Base-by-base conservation (phyloP, 2,797 vertebrate species). In the Diplodus sargus region DNA sequence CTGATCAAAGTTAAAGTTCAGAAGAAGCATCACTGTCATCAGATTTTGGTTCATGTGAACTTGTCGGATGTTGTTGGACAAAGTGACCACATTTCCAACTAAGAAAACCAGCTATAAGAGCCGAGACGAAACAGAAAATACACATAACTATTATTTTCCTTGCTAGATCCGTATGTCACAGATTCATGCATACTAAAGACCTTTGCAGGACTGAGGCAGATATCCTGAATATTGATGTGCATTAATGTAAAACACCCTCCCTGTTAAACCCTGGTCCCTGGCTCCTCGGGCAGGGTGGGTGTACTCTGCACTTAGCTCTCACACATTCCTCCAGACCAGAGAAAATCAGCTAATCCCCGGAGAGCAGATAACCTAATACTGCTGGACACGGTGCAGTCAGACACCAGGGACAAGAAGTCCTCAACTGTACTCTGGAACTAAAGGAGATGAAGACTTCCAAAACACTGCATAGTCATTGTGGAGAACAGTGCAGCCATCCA, bases 291-390 rank as follows among this genome's bases (percentile, higher is more conserved):
- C 70, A 0, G 48, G 52, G 9, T 7, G 25, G 70, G 28, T 1
- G 22, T 22, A 49, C 70, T 75, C 79, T 75, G 77, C 0, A 49
- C 43, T 67, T 39, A 5, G 78, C 81, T 83, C 83, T 78, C 86
- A 80, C 82, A 71, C 89, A 89, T 91, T 92, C 87, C 90, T 90
- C 75, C 76, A 71, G 69, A 78, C 73, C 82, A 70, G 48, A 83
- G 78, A 81, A 84, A 90, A 92, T 88, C 57, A 2, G 70, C 52
- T 90, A 83, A 90, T 92, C 90, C 81, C 84, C 20, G 0, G n/a
- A 80, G 86, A 79, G 77, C 74, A 69, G 83, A 90, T 82, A 85
- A 77, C 76, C 62, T 63, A 82, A 85, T 18, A 18, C 79, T 25
- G 78, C 78, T 47, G 82, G 83, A 86, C 83, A 76, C 25, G 61